Conservation (phyloP, 2,113 vertebrate species). For the Jacana jacana region DNA sequence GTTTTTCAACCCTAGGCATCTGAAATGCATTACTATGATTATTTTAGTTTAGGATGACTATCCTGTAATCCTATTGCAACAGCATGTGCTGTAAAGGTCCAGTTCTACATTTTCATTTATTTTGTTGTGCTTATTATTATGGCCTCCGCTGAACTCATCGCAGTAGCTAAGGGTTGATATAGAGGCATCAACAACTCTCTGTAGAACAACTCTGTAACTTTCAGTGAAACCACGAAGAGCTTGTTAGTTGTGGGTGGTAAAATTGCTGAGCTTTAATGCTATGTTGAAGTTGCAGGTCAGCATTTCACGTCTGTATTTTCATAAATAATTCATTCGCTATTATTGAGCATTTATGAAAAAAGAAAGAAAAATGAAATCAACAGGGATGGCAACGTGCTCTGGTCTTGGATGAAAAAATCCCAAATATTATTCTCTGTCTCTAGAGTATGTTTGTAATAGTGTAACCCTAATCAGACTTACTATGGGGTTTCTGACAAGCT, state of each 20-base stretch:
- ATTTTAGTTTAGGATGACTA: not conserved
- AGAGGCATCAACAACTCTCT: not conserved
- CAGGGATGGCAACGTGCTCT: not conserved
- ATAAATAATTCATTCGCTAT: constrained; percentile 60
- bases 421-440: not conserved
- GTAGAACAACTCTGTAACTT: not conserved
- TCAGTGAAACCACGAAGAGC: not conserved
- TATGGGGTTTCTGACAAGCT: constrained; percentile 26
- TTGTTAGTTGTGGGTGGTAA: not conserved
- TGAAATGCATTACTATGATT: not conserved
- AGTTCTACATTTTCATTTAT: not conserved
- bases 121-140: not conserved
- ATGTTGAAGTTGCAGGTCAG: not conserved
- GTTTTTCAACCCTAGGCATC: not conserved
- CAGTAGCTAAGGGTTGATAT: not conserved
- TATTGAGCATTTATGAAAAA: constrained; percentile 40
- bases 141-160: not conserved
- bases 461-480: constrained; percentile 3
- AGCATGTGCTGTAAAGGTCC: not conserved
- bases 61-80: not conserved
- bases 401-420: not conserved
- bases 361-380: constrained; percentile 23
- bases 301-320: not conserved
- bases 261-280: not conserved
- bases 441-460: not conserved